Conservation (phyloP, 2,113 vertebrate genomes). For the Pongo abelii region DNA sequence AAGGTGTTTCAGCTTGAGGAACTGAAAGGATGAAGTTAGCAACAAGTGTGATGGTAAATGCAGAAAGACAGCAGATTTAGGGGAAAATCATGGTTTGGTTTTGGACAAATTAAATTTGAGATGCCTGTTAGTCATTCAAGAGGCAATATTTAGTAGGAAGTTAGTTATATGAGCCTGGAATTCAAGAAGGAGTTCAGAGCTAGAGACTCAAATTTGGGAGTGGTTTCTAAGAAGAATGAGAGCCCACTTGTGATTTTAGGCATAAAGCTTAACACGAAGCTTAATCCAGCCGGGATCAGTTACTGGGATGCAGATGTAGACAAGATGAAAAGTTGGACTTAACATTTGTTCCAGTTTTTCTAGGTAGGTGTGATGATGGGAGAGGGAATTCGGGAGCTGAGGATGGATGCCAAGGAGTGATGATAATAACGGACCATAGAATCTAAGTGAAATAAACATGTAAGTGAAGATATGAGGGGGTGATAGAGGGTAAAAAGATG, state of each 20-base stretch:
- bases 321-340: conserved; percentile 10
- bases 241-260: not conserved
- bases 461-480: not conserved
- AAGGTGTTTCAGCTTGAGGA: not conserved
- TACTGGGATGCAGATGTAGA: not conserved
- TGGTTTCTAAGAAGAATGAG: not conserved
- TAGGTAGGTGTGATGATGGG: not conserved
- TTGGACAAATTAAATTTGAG: conserved; percentile 38
- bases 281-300: not conserved
- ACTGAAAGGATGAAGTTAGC: not conserved
- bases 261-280: not conserved
- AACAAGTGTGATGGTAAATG: not conserved
- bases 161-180: not conserved
- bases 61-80: not conserved
- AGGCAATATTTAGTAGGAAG: not conserved
- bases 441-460: not conserved
- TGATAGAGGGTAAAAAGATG: not conserved
- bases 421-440: not conserved
- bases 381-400: not conserved
- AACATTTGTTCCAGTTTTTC: not conserved
- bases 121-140: not conserved
- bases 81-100: not conserved
- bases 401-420: not conserved
- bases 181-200: not conserved
- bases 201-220: not conserved